Evolutionary conservation across 2,113 vertebrate species (phyloP).

Genomic region (Solea senegalensis): DNA sequence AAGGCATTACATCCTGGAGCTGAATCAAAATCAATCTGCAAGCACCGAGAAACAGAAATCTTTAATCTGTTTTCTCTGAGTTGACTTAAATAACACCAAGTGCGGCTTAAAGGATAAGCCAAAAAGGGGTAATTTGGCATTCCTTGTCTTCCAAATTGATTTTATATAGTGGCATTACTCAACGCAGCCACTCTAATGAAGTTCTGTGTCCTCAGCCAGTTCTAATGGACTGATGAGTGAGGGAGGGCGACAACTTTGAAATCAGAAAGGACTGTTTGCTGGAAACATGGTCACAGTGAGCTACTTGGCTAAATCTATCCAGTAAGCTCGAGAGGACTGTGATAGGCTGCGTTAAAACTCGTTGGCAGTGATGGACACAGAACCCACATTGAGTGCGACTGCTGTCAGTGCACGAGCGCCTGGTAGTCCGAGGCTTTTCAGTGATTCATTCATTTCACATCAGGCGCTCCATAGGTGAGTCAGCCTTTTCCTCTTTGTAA

Average conservation of each 20-base stretch:
- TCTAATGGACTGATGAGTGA: conserved; percentile 67
- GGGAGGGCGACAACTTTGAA: conserved; percentile 57
- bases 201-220: conserved; percentile 46
- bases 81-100: conserved; percentile 14
- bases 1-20: background rate
- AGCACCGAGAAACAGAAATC: background rate
- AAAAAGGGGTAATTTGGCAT: conserved; percentile 48
- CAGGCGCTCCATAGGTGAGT: conserved; percentile 28
- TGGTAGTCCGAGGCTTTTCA: conserved; percentile 18
- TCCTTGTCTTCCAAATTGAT: conserved; percentile 58
- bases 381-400: background rate
- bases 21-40: conserved; percentile 17
- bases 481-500: conserved; percentile 8
- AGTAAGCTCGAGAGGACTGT: background rate
- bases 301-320: conserved; percentile 8
- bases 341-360: conserved; percentile 3
- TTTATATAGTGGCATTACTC: conserved; percentile 47
- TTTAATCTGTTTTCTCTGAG: conserved; percentile 12
- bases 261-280: conserved; percentile 32
- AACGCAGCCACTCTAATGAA: conserved; percentile 42
- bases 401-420: background rate
- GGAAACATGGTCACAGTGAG: conserved; percentile 27
- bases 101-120: conserved; percentile 37
- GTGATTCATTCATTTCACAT: conserved; percentile 41
- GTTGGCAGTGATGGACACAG: background rate